These are phyloP conservation scores for Steatocranus sp. DNA, from an alignment of 2,797 vertebrate species.

Conservation along the genomic window DNA sequence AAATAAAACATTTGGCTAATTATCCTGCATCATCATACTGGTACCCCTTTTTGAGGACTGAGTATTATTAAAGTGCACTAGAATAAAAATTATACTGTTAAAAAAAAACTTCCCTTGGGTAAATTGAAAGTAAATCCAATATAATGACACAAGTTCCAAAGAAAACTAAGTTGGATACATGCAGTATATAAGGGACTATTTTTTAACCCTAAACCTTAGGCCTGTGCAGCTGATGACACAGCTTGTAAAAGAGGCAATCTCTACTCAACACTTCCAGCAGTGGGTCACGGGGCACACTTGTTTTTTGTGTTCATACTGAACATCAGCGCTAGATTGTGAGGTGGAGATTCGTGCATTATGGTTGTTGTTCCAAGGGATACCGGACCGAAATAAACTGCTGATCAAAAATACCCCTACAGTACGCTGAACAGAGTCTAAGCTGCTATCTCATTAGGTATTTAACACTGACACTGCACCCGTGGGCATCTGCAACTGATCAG, in stretches of 20 bases:
- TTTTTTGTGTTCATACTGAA: not conserved
- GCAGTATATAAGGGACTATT: not conserved
- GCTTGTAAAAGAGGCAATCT: not conserved
- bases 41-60: not conserved
- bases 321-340: not conserved
- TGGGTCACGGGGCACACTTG: not conserved
- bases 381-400: not conserved
- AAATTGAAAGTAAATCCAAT: constrained; percentile 5
- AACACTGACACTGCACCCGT: not conserved
- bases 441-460: not conserved
- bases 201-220: not conserved
- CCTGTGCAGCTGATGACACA: not conserved
- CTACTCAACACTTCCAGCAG: not conserved
- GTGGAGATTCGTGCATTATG: not conserved
- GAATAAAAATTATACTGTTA: not conserved
- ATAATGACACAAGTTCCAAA: not conserved
- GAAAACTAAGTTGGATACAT: not conserved
- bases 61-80: not conserved
- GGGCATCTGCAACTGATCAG: not conserved
- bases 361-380: not conserved
- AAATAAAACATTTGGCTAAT: not conserved
- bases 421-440: not conserved
- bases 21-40: not conserved
- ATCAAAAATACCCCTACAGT: not conserved
- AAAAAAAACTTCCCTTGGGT: not conserved